Conservation (phyloP, 2,113 vertebrate species). For the Platichthys stellatus region DNA sequence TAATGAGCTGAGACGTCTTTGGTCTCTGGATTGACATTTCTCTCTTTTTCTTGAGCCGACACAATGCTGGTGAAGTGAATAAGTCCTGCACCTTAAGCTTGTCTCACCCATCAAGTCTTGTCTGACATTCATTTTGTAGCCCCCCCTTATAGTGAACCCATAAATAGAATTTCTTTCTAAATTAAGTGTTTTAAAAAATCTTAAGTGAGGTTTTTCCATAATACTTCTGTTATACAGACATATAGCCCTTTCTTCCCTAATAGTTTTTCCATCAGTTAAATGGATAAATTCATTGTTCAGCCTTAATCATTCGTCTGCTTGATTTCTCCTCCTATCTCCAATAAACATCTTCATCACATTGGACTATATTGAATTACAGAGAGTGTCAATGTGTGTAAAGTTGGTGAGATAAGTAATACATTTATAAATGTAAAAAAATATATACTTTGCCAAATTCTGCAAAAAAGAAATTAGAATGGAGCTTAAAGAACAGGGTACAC, state of each 20-base stretch:
- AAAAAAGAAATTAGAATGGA: too few relatives aligned
- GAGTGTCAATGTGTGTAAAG: too few relatives aligned
- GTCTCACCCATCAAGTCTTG: neutral
- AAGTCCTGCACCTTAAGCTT: slow-evolving; percentile 22
- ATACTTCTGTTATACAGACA: neutral
- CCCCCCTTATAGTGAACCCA: neutral
- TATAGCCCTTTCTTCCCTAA: neutral
- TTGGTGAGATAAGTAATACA: too few relatives aligned
- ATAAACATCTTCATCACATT: too few relatives aligned
- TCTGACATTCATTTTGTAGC: neutral
- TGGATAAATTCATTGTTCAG: neutral
- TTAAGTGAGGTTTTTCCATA: neutral
- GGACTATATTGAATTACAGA: too few relatives aligned
- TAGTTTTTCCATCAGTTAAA: too few relatives aligned
- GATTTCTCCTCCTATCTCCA: too few relatives aligned
- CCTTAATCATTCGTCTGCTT: too few relatives aligned
- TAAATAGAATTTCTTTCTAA: neutral
- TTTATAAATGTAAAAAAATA: too few relatives aligned
- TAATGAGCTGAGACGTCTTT: slow-evolving; percentile 76
- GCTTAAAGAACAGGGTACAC: too few relatives aligned
- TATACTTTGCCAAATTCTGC: too few relatives aligned
- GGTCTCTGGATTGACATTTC: slow-evolving; percentile 66
- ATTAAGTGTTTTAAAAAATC: neutral
- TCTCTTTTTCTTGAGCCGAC: slow-evolving; percentile 42
- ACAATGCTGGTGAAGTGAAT: slow-evolving; percentile 29